These are phyloP conservation scores for Mimas tiliae DNA, from an alignment of 2,888 invertebrate species.

Conservation along the genomic window DNA sequence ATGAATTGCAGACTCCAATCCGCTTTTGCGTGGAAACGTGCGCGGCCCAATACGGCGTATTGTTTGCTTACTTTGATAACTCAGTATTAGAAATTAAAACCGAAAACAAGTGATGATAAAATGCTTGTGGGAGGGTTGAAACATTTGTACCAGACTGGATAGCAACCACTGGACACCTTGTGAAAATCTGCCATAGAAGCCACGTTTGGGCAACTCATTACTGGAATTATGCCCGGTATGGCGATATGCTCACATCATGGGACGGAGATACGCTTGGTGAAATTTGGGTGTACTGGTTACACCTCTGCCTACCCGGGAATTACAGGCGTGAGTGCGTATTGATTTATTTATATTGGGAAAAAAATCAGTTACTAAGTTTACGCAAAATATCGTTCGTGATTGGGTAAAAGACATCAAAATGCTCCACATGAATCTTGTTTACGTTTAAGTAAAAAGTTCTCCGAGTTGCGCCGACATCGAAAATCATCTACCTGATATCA, in stretches of 20 bases:
- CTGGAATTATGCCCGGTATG: too few species aligned
- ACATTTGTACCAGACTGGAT: too few species aligned
- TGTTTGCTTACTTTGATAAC: constrained; percentile 9
- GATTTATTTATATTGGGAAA: background rate
- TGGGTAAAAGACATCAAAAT: too few species aligned
- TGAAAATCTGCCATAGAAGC: too few species aligned
- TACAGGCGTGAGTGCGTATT: too few species aligned
- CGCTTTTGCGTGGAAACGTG: constrained; percentile 8
- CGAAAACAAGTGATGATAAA: background rate
- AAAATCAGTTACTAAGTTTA: background rate
- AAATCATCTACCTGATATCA: background rate
- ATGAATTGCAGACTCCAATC: constrained; percentile 13
- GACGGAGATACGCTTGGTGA: too few species aligned
- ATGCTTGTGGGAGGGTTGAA: too few species aligned
- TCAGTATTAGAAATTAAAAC: background rate
- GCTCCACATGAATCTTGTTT: background rate
- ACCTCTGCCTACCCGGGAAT: too few species aligned
- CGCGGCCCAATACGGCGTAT: background rate
- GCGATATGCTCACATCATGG: too few species aligned
- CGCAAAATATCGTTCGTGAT: background rate
- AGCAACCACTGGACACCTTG: too few species aligned
- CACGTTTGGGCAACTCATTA: too few species aligned
- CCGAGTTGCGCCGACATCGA: background rate
- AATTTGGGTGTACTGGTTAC: too few species aligned
- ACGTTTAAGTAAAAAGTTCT: background rate